Conservation (phyloP, 2,113 vertebrate genomes). For the Amblyopsis rosae region DNA sequence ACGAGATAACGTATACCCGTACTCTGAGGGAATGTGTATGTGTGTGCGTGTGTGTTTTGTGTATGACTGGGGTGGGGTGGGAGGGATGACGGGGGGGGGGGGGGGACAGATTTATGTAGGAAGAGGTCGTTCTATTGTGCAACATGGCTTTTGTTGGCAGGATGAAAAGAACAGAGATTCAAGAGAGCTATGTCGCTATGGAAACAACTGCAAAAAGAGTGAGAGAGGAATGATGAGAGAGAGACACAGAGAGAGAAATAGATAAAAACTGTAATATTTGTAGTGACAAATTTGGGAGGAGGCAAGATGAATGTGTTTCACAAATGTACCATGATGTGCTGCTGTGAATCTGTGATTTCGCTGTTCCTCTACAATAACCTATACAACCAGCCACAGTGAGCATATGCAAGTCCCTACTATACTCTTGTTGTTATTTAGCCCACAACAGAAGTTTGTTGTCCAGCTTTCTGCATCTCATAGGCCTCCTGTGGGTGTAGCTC, state of each 20-base stretch:
- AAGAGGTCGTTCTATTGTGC: slow-evolving; percentile 74
- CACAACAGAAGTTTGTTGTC: too few species aligned
- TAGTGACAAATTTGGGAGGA: slow-evolving; percentile 12
- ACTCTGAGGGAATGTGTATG: not conserved
- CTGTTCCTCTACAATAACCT: not conserved
- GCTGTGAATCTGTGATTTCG: not conserved
- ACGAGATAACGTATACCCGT: slow-evolving; percentile 23
- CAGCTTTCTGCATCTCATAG: too few species aligned
- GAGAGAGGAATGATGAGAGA: slow-evolving; percentile 39
- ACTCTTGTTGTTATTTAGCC: too few species aligned
- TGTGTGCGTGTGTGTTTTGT: not conserved
- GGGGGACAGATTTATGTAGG: slow-evolving; percentile 62
- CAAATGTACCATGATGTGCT: not conserved
- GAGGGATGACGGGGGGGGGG: not conserved
- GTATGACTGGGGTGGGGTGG: not conserved
- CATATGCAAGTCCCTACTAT: too few species aligned
- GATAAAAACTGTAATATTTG: slow-evolving; percentile 59
- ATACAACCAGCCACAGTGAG: not conserved
- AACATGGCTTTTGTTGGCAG: slow-evolving; percentile 76
- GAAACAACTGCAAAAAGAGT: slow-evolving; percentile 75
- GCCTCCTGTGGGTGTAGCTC: too few species aligned
- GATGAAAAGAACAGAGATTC: slow-evolving; percentile 75
- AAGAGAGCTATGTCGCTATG: slow-evolving; percentile 79
- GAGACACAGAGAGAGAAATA: slow-evolving; percentile 41
- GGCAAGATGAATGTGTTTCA: slow-evolving; percentile 16